phyloP scores from a whole-genome alignment of 2,888 invertebrate species.

The Melangyna quadrimaculata region DNA sequence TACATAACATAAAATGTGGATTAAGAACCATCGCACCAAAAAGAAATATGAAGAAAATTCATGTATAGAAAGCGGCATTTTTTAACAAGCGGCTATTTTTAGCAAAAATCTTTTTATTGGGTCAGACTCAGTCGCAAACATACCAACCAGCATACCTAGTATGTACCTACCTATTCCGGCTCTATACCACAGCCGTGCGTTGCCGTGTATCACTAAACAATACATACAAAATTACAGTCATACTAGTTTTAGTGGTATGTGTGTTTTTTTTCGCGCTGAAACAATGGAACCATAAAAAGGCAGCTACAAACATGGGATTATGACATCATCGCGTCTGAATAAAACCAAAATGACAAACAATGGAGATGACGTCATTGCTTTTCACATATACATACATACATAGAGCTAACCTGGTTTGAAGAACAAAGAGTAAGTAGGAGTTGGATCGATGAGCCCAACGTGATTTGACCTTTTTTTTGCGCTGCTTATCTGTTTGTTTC shows the following conservation, averaged over 20 bases:
- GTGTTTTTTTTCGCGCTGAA: not conserved
- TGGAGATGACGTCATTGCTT: constrained; percentile 49
- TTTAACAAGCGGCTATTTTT: constrained; percentile 33
- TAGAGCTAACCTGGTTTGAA: constrained; percentile 6
- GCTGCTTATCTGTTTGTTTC: not conserved
- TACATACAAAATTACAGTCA: not conserved
- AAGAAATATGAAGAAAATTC: not conserved
- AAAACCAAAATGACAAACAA: constrained; percentile 13
- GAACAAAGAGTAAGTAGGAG: constrained; percentile 1
- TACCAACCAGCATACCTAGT: not conserved
- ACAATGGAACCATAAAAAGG: constrained; percentile 35
- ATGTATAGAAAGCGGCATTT: constrained; percentile 11
- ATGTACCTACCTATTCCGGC: not conserved
- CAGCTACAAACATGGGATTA: constrained; percentile 29
- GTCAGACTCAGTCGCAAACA: constrained; percentile 35
- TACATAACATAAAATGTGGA: not conserved
- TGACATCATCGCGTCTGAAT: constrained; percentile 56
- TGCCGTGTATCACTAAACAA: not conserved
- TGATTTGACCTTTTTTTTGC: constrained; percentile 52
- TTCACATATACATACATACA: no score
- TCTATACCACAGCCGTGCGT: not conserved
- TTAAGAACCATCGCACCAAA: constrained; percentile 6
- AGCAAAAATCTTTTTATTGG: constrained; percentile 32
- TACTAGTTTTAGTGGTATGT: not conserved
- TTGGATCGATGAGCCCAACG: constrained; percentile 48